Conservation (phyloP, 2,797 vertebrate species). For the Lagorchestes hirsutus region DNA sequence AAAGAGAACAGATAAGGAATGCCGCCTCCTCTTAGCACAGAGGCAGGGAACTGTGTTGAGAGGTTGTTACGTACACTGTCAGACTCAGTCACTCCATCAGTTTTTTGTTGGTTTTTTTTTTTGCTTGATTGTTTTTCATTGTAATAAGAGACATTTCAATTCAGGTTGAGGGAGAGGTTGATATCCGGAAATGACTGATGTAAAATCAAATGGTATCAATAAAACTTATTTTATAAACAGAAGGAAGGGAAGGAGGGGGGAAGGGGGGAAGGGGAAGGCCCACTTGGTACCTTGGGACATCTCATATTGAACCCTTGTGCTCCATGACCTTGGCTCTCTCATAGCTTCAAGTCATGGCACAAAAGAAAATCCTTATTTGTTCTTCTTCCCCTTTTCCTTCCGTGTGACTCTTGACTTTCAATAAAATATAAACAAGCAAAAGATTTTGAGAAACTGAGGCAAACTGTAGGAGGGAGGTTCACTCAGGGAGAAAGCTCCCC, state of each 20-base stretch:
- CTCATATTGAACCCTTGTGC: not conserved
- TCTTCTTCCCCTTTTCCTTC: not conserved
- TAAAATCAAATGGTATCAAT: not conserved
- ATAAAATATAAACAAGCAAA: not conserved
- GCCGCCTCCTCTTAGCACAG: not conserved
- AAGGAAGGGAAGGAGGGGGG: conserved; percentile 63
- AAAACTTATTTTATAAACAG: conserved; percentile 10
- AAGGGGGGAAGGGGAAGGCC: not conserved
- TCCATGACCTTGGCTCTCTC: not conserved
- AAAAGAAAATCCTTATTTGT: not conserved
- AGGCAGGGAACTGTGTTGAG: not conserved
- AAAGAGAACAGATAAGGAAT: not conserved
- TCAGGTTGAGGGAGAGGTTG: not conserved
- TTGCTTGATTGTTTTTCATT: not conserved
- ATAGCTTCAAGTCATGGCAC: not conserved
- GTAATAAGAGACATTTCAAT: not conserved
- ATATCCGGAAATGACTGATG: not conserved
- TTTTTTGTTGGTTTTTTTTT: not conserved
- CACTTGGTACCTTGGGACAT: not conserved
- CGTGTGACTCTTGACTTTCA: not conserved
- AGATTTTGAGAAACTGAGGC: not conserved
- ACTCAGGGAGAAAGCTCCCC: not conserved
- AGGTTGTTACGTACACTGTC: not conserved
- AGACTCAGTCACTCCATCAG: not conserved
- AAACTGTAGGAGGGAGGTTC: not conserved